Evolutionary conservation across 1,140 invertebrate species (phyloP), one percentile per base, ranked within the genome.

Genomic region (Drosophila sproati): DNA sequence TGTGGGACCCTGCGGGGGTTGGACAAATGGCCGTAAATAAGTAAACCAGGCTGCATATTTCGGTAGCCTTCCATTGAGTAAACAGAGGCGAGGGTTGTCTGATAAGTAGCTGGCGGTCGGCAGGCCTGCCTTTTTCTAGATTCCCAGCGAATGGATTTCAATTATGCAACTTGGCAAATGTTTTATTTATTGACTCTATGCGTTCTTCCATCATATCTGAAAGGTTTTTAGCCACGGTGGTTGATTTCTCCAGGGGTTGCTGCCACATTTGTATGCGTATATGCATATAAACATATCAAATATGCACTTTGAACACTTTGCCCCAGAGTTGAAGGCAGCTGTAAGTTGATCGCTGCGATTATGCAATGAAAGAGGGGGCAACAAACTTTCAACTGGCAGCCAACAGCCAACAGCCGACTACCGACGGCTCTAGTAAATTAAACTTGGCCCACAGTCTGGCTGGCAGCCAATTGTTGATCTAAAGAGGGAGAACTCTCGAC

Each of bases 131-230:
- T 4, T 20, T 20, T 35, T 12, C n/a, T 57, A 52, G 64, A 85
- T 73, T 80, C 77, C 61, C 73, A 83, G 60, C 56, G 54, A 72
- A 76, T 72, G 54, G 61, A 55, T 79, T 89, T 88, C 83, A 88
- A 88, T 88, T 89, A 88, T 89, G 80, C 80, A 88, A 88, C 85
- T 78, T 66, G 80, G 73, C 83, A 80, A 88, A 89, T 88, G 80
- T 83, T 78, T 88, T 88, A 83, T 88, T 88, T 88, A 88, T 89
- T 88, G 83, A 88, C 83, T 88, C 64, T 88, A 56, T 41, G 60
- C 37, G 28, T 63, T 48, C 77, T 78, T 66, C 63, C 69, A 77
- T 70, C 61, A 79, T 71, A 82, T 55, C 62, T 64, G 50, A 64
- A 77, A 75, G 77, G 85, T 82, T 88, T 72, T 88, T 77, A 47